Evolutionary conservation across 1,140 invertebrate genomes (phyloP).

Genomic region (Magallana angulata): DNA sequence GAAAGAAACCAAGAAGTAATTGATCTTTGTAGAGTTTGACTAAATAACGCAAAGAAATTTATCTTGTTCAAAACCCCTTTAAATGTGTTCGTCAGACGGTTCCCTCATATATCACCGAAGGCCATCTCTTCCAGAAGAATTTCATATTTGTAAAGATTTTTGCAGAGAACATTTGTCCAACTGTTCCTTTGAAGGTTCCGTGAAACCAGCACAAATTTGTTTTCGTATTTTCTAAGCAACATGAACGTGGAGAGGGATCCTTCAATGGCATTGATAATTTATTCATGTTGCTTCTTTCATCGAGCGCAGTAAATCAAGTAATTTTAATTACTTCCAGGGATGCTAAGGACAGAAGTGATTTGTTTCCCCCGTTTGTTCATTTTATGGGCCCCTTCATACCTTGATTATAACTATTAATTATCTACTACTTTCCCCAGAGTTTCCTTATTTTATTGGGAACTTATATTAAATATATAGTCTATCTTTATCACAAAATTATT

Average conservation of each 20-base stretch:
- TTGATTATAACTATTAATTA: constrained; percentile 33
- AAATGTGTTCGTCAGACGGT: constrained; percentile 24
- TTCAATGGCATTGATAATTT: constrained; percentile 34
- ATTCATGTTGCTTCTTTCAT: constrained; percentile 27
- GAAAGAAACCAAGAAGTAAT: constrained; percentile 22
- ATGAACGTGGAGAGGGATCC: not conserved
- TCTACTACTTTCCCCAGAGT: not conserved
- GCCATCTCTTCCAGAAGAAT: constrained; percentile 18
- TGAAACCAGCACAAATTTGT: constrained; percentile 24
- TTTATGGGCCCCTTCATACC: constrained; percentile 8
- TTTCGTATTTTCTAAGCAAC: constrained; percentile 16
- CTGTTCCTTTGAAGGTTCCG: constrained; percentile 22
- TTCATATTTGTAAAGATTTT: constrained; percentile 38
- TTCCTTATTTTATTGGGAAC: not conserved
- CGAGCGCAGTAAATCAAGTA: constrained; percentile 30
- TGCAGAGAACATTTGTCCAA: constrained; percentile 35
- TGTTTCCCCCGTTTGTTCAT: not conserved
- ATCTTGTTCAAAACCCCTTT: constrained; percentile 31
- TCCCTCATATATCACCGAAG: constrained; percentile 24
- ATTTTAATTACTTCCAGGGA: constrained; percentile 36
- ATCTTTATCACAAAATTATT: too few species aligned
- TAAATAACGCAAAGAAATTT: constrained; percentile 29
- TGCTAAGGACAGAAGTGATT: constrained; percentile 9
- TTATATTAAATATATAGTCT: not conserved
- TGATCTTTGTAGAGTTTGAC: constrained; percentile 23